Evolutionary conservation across 2,888 invertebrate genomes (phyloP).

Genomic region (Brenthis ino): DNA sequence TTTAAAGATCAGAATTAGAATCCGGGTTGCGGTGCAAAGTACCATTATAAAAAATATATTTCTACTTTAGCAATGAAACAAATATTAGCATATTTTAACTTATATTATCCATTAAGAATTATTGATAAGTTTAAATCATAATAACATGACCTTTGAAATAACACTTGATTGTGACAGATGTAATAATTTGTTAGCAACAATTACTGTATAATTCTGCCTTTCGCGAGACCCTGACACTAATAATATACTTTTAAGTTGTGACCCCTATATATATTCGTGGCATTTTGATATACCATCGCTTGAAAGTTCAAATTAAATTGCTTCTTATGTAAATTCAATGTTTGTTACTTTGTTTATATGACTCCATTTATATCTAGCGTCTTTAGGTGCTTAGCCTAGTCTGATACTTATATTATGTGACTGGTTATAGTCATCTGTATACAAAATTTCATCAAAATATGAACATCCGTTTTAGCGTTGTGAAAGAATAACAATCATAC

Average conservation of each 20-base stretch:
- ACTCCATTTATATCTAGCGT: background rate
- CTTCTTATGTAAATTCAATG: constrained; percentile 5
- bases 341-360: background rate
- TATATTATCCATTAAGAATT: background rate
- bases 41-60: too few species aligned
- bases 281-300: constrained; percentile 14
- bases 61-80: background rate
- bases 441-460: too few species aligned
- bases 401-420: background rate
- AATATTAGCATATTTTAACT: background rate
- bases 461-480: too few species aligned
- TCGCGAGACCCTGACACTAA: constrained; percentile 30
- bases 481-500: too few species aligned
- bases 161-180: constrained; percentile 11
- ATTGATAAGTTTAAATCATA: constrained; percentile 14
- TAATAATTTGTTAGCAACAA: constrained; percentile 25
- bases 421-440: too few species aligned
- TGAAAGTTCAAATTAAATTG: constrained; percentile 15
- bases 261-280: constrained; percentile 7
- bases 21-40: too few species aligned
- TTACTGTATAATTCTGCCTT: constrained; percentile 25
- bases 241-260: background rate
- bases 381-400: background rate
- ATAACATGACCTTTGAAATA: constrained; percentile 14
- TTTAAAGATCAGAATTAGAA: too few species aligned